Evolutionary conservation across 2,888 invertebrate genomes (phyloP).

Genomic region (Dryococelus australis): DNA sequence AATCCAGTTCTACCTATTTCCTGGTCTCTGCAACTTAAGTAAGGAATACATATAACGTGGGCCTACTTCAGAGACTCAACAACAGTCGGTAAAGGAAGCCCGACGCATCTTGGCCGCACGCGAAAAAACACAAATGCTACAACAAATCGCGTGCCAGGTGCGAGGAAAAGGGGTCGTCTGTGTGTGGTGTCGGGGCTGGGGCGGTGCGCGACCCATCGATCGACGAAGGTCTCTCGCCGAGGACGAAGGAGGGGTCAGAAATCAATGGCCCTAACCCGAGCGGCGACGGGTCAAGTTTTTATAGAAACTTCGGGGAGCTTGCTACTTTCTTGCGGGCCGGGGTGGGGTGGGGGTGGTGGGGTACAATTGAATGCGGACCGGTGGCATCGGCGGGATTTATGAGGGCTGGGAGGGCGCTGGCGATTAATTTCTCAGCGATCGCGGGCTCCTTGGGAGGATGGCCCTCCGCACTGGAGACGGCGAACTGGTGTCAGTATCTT

Average conservation of each 20-base stretch:
- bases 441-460: not conserved
- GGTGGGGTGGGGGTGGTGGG: not conserved
- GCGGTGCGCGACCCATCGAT: not conserved
- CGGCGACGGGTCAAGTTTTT: conserved; percentile 10
- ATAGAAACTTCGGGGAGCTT: not conserved
- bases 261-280: conserved; percentile 7
- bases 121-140: too few species aligned
- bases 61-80: too few species aligned
- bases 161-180: too few species aligned
- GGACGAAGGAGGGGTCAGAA: not conserved
- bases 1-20: too few species aligned
- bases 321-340: not conserved
- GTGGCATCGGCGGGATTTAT: not conserved
- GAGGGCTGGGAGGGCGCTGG: not conserved
- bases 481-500: not conserved
- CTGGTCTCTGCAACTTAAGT: too few species aligned
- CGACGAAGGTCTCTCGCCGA: not conserved
- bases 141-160: too few species aligned
- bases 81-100: too few species aligned
- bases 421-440: not conserved
- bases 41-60: too few species aligned
- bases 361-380: not conserved
- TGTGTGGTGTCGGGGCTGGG: not conserved
- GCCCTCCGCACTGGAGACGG: too few species aligned
- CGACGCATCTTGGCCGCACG: too few species aligned